Base-by-base conservation (phyloP, 2,113 vertebrate species). In the Gyps fulvus region DNA sequence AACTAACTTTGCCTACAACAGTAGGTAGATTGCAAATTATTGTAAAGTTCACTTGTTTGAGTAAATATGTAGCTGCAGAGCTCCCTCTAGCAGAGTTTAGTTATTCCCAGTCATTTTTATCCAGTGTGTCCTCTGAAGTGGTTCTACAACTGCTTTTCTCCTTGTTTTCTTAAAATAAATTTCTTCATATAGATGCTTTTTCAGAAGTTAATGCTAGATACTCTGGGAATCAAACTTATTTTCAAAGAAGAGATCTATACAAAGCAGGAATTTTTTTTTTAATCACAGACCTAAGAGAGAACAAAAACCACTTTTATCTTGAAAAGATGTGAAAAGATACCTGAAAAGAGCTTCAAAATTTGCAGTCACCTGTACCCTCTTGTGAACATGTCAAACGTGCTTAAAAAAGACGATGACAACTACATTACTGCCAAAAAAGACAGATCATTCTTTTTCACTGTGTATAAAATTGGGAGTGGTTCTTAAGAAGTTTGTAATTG, bases 81-180 rank as follows among this genome's bases (percentile, higher is more conserved):
- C 96, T 97, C 96, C 95, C 97, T 91, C 96, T 97, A 97, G 94
- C 94, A 96, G 95, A 94, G 65, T 57, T 93, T 83, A 65, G 32
- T 27, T 66, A 58, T 77, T 77, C 25, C 43, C n/a, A 71, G 61
- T 71, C 10, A 59, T 61, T 91, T 91, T 87, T 79, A 81, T 61
- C 55, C 43, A 45, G 23, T 27, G 22, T 65, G 27, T 79, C 16
- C 15, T 67, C 72, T 83, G 40, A 81, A 83, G 31, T 26, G 11
- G 15, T 49, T 84, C 23, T 77, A 34, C 2, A 40, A 52, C 9
- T 50, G 50, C n/a, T 88, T 90, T 90, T 80, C 36, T 71, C 10
- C 43, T 49, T 22, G 1, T 77, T 73, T 86, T 67, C 52, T 58
- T 72, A 76, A 77, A 79, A 85, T 11, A 66, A 25, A 43, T 45